Conservation (phyloP, 2,113 vertebrate genomes). For the Callospermophilus lateralis region DNA sequence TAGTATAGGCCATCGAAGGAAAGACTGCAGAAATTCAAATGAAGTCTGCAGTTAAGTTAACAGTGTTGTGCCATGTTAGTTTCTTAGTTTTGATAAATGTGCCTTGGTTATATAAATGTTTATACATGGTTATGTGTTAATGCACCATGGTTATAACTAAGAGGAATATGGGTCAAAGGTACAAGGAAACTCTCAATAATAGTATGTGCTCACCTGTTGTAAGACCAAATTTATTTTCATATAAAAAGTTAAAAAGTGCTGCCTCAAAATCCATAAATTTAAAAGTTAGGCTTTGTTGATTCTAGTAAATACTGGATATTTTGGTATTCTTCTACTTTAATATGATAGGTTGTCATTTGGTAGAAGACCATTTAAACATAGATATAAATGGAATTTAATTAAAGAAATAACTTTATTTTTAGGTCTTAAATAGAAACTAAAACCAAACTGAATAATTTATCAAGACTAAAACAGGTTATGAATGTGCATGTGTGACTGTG, state of each 20-base stretch:
- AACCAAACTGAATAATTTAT: no score
- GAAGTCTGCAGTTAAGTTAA: not conserved
- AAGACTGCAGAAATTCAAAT: not conserved
- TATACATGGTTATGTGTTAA: not conserved
- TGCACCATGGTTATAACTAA: not conserved
- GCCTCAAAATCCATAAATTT: not conserved
- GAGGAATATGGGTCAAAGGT: not conserved
- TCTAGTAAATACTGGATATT: conserved; percentile 2
- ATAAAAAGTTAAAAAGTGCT: conserved; percentile 18
- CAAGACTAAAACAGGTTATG: no score
- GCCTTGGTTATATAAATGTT: not conserved
- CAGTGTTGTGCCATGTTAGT: not conserved
- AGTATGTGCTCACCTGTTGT: not conserved
- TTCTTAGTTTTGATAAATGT: conserved; percentile 32
- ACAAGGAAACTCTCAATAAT: not conserved
- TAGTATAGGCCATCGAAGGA: not conserved
- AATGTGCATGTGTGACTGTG: no score
- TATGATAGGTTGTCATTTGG: not conserved
- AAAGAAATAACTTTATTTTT: no score
- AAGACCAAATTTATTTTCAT: conserved; percentile 36
- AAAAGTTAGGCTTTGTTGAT: not conserved
- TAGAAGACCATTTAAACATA: conserved; percentile 47
- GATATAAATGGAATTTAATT: not conserved
- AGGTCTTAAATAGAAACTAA: no score
- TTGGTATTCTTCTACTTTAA: not conserved